Evolutionary conservation across 2,113 vertebrate genomes (phyloP).

Genomic region (Upupa epops): DNA sequence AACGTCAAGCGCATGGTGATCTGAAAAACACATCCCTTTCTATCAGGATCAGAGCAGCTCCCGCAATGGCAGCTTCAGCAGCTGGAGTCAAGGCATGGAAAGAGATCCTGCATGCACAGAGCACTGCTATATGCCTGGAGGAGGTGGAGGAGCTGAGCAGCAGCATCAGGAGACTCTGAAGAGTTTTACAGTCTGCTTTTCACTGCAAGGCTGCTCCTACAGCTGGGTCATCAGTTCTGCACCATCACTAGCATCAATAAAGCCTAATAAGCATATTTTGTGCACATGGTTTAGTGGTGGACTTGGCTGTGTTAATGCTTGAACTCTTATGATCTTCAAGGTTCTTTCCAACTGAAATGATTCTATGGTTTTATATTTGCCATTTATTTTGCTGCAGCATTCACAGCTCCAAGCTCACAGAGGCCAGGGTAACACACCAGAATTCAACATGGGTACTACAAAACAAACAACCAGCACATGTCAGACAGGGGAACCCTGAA

Average conservation of each 20-base stretch:
- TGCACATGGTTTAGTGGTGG: neutral
- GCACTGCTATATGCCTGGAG: neutral
- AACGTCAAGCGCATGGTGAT: neutral
- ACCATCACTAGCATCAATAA: neutral
- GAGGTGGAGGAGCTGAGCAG: neutral
- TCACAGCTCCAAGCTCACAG: neutral
- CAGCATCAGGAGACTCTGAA: neutral
- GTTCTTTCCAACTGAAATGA: neutral
- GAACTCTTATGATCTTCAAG: accelerated
- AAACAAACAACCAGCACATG: accelerated
- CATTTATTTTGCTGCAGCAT: neutral
- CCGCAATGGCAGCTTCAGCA: accelerated
- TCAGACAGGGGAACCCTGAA: neutral
- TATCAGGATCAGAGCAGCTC: neutral
- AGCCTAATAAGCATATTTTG: neutral
- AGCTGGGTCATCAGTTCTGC: slow-evolving; percentile 1
- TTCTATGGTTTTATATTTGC: neutral
- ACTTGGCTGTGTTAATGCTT: neutral
- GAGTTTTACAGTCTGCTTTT: neutral
- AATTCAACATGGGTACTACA: neutral
- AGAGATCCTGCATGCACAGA: neutral
- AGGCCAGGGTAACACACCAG: neutral
- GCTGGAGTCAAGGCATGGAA: neutral
- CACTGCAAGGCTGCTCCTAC: neutral
- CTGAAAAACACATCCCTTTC: neutral